These are phyloP conservation scores for Piezodorus guildinii DNA, from an alignment of 1,140 invertebrate genomes.

Conservation along the genomic window DNA sequence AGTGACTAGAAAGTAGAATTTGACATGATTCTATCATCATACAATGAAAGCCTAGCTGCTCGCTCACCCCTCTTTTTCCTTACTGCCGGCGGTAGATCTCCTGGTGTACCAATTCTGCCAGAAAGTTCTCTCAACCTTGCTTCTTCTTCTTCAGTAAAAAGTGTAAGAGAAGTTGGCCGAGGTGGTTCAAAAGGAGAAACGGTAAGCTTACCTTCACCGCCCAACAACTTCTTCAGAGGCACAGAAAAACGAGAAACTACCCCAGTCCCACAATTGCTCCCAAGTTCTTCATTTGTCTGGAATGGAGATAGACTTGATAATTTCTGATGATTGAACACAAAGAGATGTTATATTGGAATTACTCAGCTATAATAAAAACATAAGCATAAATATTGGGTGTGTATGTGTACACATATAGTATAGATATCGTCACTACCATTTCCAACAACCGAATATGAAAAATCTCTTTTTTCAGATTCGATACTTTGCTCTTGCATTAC, in stretches of 20 bases:
- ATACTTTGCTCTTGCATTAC: too few relatives aligned
- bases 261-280: background rate
- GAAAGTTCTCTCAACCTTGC: conserved; percentile 51
- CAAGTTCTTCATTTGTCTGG: background rate
- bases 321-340: too few relatives aligned
- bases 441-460: too few relatives aligned
- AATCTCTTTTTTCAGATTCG: too few relatives aligned
- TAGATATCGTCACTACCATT: too few relatives aligned
- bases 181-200: conserved; percentile 2
- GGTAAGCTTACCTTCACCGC: background rate
- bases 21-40: conserved; percentile 75
- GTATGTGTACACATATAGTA: too few relatives aligned
- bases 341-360: too few relatives aligned
- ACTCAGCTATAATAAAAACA: too few relatives aligned
- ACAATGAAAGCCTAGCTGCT: conserved; percentile 56
- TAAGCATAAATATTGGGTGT: too few relatives aligned
- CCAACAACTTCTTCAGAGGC: conserved; percentile 6
- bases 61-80: conserved; percentile 44
- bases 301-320: background rate
- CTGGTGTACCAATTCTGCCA: conserved; percentile 66
- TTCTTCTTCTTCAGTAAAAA: conserved; percentile 11
- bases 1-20: conserved; percentile 11
- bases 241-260: background rate
- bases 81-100: conserved; percentile 63
- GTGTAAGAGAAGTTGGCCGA: background rate